A percentile compares a stretch with the other conserved stretches of the same genome.
Conservation (phyloP, 2,113 vertebrate genomes). For the Psammodynastes pulverulentus region DNA sequence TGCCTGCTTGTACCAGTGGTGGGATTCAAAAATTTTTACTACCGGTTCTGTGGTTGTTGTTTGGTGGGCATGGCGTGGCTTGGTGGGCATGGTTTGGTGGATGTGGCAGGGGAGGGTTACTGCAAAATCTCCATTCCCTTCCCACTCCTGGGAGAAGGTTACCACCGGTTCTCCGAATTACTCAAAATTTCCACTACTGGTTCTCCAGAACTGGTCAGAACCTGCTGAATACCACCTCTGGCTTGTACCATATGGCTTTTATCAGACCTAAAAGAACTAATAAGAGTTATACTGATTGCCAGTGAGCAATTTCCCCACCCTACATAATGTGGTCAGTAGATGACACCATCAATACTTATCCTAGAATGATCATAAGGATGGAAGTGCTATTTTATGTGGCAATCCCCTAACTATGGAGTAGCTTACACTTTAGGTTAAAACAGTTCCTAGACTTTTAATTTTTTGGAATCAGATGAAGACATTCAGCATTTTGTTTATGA, state of each 20-base stretch:
- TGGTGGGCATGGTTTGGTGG: no score
- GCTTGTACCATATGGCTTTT: neutral
- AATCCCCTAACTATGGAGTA: neutral
- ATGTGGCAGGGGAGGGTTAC: no score
- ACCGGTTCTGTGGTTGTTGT: no score
- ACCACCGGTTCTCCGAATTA: no score
- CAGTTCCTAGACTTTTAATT: neutral
- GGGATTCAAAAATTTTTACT: no score
- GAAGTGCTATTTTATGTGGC: neutral
- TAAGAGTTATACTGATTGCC: neutral
- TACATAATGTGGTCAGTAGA: neutral
- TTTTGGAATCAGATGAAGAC: neutral
- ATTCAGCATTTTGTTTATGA: neutral
- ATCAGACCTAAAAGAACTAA: neutral
- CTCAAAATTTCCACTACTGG: no score
- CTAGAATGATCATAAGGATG: neutral
- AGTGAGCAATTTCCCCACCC: neutral
- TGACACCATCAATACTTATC: neutral
- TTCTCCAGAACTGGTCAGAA: no score
- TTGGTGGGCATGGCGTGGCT: no score
- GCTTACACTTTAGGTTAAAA: neutral
- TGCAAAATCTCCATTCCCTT: no score
- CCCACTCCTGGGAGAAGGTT: no score
- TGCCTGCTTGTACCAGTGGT: no score
- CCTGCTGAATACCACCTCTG: no score